Conservation (phyloP, 1,140 invertebrate genomes). For the Hormaphis cornu region DNA sequence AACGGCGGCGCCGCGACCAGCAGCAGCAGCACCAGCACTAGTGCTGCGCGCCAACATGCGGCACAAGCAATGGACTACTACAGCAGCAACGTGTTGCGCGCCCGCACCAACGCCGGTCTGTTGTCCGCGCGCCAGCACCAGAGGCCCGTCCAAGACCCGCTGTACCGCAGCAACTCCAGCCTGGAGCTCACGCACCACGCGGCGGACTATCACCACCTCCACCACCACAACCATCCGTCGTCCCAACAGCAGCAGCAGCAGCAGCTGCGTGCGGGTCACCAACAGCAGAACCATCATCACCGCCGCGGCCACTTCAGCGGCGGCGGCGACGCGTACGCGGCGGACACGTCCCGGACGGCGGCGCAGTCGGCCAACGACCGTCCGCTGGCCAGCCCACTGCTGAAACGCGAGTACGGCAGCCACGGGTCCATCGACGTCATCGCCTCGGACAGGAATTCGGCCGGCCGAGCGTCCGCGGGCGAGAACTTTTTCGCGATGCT, state of each 20-base stretch:
- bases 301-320: slow-evolving; percentile 3
- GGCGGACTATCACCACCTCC: slow-evolving; percentile 31
- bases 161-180: slow-evolving; percentile 57
- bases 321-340: not conserved
- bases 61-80: slow-evolving; percentile 47
- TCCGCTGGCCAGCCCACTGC: slow-evolving; percentile 32
- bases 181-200: slow-evolving; percentile 53
- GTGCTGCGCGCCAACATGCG: slow-evolving; percentile 41
- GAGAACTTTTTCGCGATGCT: slow-evolving; percentile 73
- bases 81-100: slow-evolving; percentile 45
- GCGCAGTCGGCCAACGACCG: not conserved
- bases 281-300: slow-evolving; percentile 25
- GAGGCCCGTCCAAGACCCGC: slow-evolving; percentile 5
- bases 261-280: no score
- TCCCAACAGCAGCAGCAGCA: slow-evolving; percentile 34
- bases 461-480: slow-evolving; percentile 41
- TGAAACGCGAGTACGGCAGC: slow-evolving; percentile 52
- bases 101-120: slow-evolving; percentile 35
- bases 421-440: slow-evolving; percentile 61
- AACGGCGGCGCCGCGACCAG: slow-evolving; percentile 18
- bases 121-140: slow-evolving; percentile 17
- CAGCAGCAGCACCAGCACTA: not conserved
- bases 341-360: not conserved
- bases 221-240: slow-evolving; percentile 8
- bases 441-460: slow-evolving; percentile 37